Evolutionary conservation across 1,140 invertebrate genomes (phyloP).

Genomic region (Druon quercuslanigerum): DNA sequence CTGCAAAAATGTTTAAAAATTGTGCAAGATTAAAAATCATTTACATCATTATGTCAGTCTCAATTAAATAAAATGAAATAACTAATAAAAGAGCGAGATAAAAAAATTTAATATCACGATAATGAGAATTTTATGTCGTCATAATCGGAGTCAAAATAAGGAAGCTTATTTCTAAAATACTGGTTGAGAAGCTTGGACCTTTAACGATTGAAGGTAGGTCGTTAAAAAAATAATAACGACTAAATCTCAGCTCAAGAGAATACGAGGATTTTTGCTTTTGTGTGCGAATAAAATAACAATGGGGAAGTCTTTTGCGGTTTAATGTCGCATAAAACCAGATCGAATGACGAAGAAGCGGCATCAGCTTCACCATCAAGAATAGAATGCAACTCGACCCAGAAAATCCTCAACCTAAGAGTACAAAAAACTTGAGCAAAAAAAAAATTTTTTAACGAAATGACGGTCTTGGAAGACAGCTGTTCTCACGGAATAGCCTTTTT

Average conservation of each 20-base stretch:
- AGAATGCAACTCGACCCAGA: background rate
- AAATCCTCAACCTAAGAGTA: background rate
- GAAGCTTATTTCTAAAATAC: too few species aligned
- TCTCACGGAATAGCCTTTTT: slow-evolving; percentile 2
- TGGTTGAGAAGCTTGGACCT: too few species aligned
- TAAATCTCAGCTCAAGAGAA: background rate
- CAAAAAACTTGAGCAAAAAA: background rate
- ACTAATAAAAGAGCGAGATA: too few species aligned
- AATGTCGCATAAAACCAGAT: background rate
- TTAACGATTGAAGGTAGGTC: background rate
- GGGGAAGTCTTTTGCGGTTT: background rate
- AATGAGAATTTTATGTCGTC: too few species aligned
- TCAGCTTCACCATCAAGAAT: background rate
- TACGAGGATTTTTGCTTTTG: background rate
- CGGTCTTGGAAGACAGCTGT: background rate
- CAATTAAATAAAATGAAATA: too few species aligned
- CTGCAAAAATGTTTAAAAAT: background rate
- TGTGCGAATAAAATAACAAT: background rate
- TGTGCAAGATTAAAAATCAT: too few species aligned
- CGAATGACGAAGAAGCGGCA: background rate
- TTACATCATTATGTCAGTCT: too few species aligned
- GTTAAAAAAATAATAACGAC: background rate
- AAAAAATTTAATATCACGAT: too few species aligned
- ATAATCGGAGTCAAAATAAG: too few species aligned
- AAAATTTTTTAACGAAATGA: background rate